Conservation (phyloP, 1,140 invertebrate genomes). For the Laodelphax striatellus region DNA sequence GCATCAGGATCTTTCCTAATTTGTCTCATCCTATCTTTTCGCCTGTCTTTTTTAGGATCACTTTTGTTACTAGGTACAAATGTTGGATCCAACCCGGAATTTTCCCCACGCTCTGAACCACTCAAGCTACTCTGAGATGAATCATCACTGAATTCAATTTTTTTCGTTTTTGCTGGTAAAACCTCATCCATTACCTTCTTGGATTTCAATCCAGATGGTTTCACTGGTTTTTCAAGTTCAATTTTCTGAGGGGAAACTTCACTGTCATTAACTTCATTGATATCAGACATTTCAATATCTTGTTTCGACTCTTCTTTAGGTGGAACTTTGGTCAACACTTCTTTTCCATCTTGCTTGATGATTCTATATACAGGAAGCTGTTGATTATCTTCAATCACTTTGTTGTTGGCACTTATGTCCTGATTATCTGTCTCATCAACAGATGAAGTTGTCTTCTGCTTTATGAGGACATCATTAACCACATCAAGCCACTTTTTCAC, state of each 20-base stretch:
- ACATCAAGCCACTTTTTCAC: conserved; percentile 87
- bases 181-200: neutral
- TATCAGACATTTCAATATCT: neutral
- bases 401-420: neutral
- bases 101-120: neutral
- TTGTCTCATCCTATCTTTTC: conserved; percentile 14
- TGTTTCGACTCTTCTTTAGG: conserved; percentile 12
- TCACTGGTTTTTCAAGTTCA: conserved; percentile 17
- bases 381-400: conserved; percentile 10
- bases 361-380: conserved; percentile 45
- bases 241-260: conserved; percentile 24
- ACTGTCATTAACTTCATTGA: conserved; percentile 4
- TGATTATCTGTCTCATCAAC: neutral
- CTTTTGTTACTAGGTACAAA: conserved; percentile 16
- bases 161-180: neutral
- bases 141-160: neutral
- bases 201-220: neutral
- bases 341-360: conserved; percentile 58
- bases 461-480: conserved; percentile 51
- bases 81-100: no score
- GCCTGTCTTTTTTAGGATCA: conserved; percentile 16
- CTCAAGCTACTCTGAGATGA: conserved; percentile 2
- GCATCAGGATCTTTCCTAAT: conserved; percentile 16
- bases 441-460: neutral
- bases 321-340: conserved; percentile 52